Conservation (phyloP, 2,888 invertebrate species). For the Leptopilina drosophilae region DNA sequence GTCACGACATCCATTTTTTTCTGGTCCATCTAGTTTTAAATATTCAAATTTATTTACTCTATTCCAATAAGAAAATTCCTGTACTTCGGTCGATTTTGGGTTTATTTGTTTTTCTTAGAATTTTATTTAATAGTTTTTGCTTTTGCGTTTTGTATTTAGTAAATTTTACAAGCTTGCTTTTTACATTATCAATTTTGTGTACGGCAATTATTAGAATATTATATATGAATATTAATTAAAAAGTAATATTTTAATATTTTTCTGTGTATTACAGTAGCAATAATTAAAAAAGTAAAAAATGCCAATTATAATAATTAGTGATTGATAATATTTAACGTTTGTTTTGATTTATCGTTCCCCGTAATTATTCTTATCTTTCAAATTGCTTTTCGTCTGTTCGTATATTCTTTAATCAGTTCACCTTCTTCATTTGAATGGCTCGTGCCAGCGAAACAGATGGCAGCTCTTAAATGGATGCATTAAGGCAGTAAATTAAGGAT, state of each 20-base stretch:
- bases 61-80: neutral
- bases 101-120: neutral
- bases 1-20: conserved; percentile 4
- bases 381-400: neutral
- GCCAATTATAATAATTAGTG: too few relatives aligned
- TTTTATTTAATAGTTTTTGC: neutral
- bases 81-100: neutral
- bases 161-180: too few relatives aligned
- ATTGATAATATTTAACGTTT: neutral
- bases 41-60: neutral
- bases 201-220: too few relatives aligned
- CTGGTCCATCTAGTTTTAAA: neutral
- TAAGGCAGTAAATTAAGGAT: conserved; percentile 23
- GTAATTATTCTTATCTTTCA: conserved; percentile 4
- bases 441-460: conserved; percentile 27
- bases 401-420: neutral
- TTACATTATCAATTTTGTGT: too few relatives aligned
- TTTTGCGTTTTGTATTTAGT: too few relatives aligned
- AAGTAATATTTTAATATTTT: too few relatives aligned
- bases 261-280: too few relatives aligned
- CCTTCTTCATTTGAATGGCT: conserved; percentile 12
- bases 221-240: too few relatives aligned
- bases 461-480: neutral
- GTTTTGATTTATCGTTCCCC: neutral
- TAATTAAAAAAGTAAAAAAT: too few relatives aligned